Conservation (phyloP, 2,888 invertebrate genomes). For the Aricia artaxerxes region DNA sequence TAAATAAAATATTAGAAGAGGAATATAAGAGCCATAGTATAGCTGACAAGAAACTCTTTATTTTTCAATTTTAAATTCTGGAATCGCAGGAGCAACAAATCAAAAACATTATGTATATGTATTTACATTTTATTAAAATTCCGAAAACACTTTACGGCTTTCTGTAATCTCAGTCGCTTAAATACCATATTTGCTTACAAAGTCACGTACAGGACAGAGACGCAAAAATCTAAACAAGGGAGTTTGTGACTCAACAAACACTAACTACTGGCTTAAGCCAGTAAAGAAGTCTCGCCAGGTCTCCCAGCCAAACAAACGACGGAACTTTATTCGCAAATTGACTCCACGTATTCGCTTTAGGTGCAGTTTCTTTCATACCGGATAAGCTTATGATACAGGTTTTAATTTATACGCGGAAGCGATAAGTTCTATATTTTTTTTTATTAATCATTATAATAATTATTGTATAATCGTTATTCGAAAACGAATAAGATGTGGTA, state of each 20-base stretch:
- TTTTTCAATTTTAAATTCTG: background rate
- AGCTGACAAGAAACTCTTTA: background rate
- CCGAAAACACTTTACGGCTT: conserved; percentile 14
- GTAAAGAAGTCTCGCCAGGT: conserved; percentile 52
- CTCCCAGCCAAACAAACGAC: conserved; percentile 60
- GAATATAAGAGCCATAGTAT: background rate
- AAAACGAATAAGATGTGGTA: no score
- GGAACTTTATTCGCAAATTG: conserved; percentile 78
- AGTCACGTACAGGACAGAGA: conserved; percentile 41
- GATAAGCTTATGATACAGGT: conserved; percentile 52
- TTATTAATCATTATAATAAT: background rate
- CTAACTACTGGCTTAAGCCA: conserved; percentile 56
- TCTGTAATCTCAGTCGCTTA: conserved; percentile 29
- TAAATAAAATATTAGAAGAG: background rate
- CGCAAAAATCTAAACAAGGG: conserved; percentile 42
- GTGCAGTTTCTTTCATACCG: conserved; percentile 76
- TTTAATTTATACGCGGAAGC: conserved; percentile 36
- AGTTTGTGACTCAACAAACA: conserved; percentile 48
- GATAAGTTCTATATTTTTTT: background rate
- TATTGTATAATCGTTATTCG: no score
- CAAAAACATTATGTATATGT: conserved; percentile 6
- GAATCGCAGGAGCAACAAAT: background rate
- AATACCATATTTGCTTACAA: conserved; percentile 40
- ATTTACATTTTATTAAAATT: conserved; percentile 14
- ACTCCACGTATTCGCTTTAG: conserved; percentile 78